Evolutionary conservation across 2,113 vertebrate genomes (phyloP).

Genomic region (Passer domesticus): DNA sequence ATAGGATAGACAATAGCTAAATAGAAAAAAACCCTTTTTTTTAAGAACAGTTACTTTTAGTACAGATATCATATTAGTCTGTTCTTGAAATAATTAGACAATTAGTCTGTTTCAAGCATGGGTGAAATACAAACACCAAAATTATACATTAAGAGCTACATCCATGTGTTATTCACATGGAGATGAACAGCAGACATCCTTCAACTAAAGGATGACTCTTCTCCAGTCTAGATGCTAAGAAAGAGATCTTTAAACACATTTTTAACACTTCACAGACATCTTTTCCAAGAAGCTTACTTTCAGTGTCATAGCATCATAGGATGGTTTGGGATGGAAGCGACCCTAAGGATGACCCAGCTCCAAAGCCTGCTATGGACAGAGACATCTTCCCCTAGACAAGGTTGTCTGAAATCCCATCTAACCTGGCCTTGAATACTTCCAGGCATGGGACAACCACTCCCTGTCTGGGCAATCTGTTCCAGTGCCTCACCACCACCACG

Average conservation of each 20-base stretch:
- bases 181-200: neutral
- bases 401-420: neutral
- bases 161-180: neutral
- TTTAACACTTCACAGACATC: neutral
- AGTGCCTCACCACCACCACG: neutral
- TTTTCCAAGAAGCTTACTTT: neutral
- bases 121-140: neutral
- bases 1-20: fast-evolving
- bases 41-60: neutral
- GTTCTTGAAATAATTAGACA: neutral
- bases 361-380: neutral
- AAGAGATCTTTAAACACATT: neutral
- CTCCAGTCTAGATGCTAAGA: neutral
- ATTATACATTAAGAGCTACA: neutral
- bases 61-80: neutral
- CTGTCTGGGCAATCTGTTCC: neutral
- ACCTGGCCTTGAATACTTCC: neutral
- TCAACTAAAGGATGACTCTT: neutral
- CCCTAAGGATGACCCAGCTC: neutral
- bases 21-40: neutral
- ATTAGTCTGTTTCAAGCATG: neutral
- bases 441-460: neutral
- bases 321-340: neutral
- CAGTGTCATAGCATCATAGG: neutral
- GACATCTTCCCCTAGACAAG: neutral